phyloP scores from a whole-genome alignment of 2,888 invertebrate species.

The Lymantria monacha region DNA sequence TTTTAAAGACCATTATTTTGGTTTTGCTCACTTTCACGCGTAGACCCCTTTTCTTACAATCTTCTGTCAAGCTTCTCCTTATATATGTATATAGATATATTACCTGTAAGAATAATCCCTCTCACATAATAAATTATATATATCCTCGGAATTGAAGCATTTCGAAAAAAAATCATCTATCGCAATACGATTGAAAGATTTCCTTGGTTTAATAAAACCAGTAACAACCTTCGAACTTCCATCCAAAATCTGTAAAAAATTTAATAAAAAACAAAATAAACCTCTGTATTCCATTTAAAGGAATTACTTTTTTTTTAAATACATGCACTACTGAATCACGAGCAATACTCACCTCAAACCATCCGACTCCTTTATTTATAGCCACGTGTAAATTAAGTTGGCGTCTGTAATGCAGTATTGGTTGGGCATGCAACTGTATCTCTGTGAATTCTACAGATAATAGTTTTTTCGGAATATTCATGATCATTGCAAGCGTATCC shows the following conservation, averaged over 20 bases:
- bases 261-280: slow-evolving; percentile 2
- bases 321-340: too few relatives aligned
- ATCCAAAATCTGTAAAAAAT: slow-evolving; percentile 3
- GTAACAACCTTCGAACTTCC: too few relatives aligned
- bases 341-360: slow-evolving; percentile 70
- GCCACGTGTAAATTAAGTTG: slow-evolving; percentile 75
- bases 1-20: too few relatives aligned
- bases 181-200: background rate
- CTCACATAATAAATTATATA: slow-evolving; percentile 33
- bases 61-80: too few relatives aligned
- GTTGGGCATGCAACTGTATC: slow-evolving; percentile 82
- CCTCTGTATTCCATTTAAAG: too few relatives aligned
- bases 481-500: too few relatives aligned
- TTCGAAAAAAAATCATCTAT: background rate
- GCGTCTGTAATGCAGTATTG: slow-evolving; percentile 79
- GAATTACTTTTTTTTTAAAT: too few relatives aligned
- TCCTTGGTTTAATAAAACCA: background rate
- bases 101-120: slow-evolving; percentile 36
- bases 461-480: slow-evolving; percentile 78
- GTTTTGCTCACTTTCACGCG: too few relatives aligned
- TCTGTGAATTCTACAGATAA: slow-evolving; percentile 85
- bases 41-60: too few relatives aligned
- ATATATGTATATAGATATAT: too few relatives aligned
- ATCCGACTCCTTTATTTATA: slow-evolving; percentile 81
- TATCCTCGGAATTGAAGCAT: slow-evolving; percentile 17